A percentile compares a stretch with the other conserved stretches of the same genome.
These are phyloP conservation scores for Magallana nippona DNA, from an alignment of 2,888 invertebrate genomes.

Conservation along the genomic window DNA sequence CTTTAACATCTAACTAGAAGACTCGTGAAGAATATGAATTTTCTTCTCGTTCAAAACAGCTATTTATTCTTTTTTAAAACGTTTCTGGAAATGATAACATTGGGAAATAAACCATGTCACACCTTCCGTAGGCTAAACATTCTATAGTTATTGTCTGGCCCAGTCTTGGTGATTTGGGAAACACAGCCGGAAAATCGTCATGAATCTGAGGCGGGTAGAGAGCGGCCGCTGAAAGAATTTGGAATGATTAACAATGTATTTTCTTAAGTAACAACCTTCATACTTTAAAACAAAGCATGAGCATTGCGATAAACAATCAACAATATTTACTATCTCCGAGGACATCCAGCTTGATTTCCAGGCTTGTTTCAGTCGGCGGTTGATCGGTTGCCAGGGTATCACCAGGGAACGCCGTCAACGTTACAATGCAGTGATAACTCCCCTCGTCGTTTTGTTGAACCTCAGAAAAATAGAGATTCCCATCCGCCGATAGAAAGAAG, in stretches of 20 bases:
- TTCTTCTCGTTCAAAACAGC: no score
- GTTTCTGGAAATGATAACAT: no score
- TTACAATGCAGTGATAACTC: slow-evolving; percentile 67
- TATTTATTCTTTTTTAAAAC: no score
- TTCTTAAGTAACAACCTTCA: no score
- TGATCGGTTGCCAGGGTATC: slow-evolving; percentile 58
- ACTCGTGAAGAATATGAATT: no score
- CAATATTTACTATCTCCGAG: slow-evolving; percentile 59
- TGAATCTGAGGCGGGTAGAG: slow-evolving; percentile 78
- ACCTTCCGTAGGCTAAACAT: slow-evolving; percentile 65
- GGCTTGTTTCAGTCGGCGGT: slow-evolving; percentile 62
- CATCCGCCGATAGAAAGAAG: slow-evolving; percentile 95
- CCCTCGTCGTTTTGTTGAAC: slow-evolving; percentile 87
- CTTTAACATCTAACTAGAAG: no score
- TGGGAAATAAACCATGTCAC: no score
- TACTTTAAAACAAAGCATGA: no score
- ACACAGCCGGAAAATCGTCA: slow-evolving; percentile 95
- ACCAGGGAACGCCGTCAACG: slow-evolving; percentile 57
- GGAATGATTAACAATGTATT: no score
- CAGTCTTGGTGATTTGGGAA: slow-evolving; percentile 83
- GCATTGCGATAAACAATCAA: neutral
- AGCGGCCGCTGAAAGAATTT: slow-evolving; percentile 51
- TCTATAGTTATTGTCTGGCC: slow-evolving; percentile 58
- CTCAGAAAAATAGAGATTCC: slow-evolving; percentile 95
- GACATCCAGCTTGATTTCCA: slow-evolving; percentile 62